phyloP scores from a whole-genome alignment of 2,113 vertebrate species.

The Zosterops japonicus region DNA sequence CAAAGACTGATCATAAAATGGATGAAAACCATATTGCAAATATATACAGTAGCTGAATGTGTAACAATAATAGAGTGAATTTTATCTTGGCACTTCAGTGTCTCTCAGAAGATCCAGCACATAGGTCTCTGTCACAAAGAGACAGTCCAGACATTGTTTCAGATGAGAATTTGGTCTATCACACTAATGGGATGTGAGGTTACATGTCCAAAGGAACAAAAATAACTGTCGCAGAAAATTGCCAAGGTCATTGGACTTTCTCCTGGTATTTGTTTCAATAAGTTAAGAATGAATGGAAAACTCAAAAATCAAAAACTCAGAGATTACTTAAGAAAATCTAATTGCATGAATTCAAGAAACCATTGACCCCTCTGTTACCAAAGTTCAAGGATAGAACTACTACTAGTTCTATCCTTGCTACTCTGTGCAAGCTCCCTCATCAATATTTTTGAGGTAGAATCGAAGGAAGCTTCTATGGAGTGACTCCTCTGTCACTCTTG shows the following conservation, averaged over 20 bases:
- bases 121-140: not conserved
- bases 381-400: not conserved
- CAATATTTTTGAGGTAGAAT: not conserved
- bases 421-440: not conserved
- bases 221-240: not conserved
- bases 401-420: too few species aligned
- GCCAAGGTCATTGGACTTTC: not conserved
- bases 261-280: not conserved
- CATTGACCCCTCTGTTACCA: not conserved
- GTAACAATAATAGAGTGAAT: not conserved
- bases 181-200: not conserved
- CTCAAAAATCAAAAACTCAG: not conserved
- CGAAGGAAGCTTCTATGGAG: not conserved
- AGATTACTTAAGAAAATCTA: not conserved
- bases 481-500: not conserved
- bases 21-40: not conserved
- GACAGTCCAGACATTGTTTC: not conserved
- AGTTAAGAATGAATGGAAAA: not conserved
- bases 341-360: not conserved
- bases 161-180: not conserved
- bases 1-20: not conserved
- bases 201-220: not conserved
- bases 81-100: not conserved
- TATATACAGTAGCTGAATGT: not conserved
- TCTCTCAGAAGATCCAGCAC: not conserved